phyloP scores from a whole-genome alignment of 2,113 vertebrate genomes.

The Psilopsiagon aurifrons region DNA sequence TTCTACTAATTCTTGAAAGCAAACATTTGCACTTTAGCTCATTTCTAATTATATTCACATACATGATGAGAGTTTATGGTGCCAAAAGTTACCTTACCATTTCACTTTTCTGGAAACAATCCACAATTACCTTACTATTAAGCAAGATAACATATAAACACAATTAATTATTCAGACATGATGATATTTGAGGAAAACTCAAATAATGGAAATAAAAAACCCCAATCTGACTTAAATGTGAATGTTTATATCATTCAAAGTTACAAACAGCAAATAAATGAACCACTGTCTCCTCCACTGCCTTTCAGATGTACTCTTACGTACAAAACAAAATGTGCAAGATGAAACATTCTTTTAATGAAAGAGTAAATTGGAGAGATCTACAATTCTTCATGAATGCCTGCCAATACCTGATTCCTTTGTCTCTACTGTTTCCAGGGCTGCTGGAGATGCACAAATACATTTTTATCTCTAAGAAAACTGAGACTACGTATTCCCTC shows the following conservation, averaged over 20 bases:
- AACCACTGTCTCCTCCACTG: background rate
- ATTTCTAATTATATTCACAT: background rate
- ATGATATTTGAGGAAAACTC: background rate
- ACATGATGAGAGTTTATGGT: background rate
- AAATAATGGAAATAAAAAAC: background rate
- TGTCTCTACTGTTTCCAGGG: background rate
- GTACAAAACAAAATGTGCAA: background rate
- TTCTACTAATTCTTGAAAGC: background rate
- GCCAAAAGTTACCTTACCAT: background rate
- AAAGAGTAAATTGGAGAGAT: background rate
- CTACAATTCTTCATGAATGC: background rate
- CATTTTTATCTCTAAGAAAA: background rate
- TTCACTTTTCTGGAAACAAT: background rate
- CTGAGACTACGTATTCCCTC: background rate
- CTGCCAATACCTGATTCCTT: background rate
- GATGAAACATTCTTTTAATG: background rate
- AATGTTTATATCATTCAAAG: background rate
- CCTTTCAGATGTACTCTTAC: background rate
- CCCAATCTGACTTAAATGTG: background rate
- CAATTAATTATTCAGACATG: background rate
- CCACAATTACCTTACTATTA: background rate
- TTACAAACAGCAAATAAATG: background rate
- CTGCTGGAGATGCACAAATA: background rate
- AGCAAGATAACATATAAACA: background rate
- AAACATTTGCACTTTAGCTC: background rate